Evolutionary conservation across 2,888 invertebrate genomes (phyloP).

Genomic region (Mythimna albipuncta): DNA sequence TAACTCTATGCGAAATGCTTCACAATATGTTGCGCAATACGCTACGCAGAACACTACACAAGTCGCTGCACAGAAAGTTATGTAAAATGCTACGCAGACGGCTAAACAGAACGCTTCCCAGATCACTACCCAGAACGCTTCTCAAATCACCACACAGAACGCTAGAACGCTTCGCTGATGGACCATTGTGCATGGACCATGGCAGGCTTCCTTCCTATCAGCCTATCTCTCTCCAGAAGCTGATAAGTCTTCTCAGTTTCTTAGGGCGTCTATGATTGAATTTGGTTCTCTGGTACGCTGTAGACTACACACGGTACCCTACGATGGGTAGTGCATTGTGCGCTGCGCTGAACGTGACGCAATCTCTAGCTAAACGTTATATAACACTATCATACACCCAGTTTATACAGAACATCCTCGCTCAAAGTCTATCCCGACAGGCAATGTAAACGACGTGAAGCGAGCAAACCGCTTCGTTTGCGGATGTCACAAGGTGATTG

Average conservation of each 20-base stretch:
- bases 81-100: not conserved
- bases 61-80: too few relatives aligned
- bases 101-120: too few relatives aligned
- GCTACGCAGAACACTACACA: too few relatives aligned
- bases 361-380: not conserved
- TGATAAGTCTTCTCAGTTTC: too few relatives aligned
- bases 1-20: too few relatives aligned
- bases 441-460: constrained; percentile 61
- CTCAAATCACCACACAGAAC: too few relatives aligned
- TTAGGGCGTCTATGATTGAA: too few relatives aligned
- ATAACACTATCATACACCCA: constrained; percentile 1
- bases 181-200: too few relatives aligned
- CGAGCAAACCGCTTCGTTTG: constrained; percentile 77
- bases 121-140: not conserved
- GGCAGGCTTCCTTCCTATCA: too few relatives aligned
- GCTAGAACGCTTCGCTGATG: too few relatives aligned
- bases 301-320: not conserved
- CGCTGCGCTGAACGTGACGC: not conserved
- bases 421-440: constrained; percentile 32
- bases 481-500: constrained; percentile 82
- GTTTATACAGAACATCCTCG: constrained; percentile 11
- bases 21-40: too few relatives aligned
- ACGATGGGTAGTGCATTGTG: not conserved
- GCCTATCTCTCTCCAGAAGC: too few relatives aligned
- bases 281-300: not conserved